Conservation (phyloP, 2,113 vertebrate genomes). For the Cyprinodon variegatus region DNA sequence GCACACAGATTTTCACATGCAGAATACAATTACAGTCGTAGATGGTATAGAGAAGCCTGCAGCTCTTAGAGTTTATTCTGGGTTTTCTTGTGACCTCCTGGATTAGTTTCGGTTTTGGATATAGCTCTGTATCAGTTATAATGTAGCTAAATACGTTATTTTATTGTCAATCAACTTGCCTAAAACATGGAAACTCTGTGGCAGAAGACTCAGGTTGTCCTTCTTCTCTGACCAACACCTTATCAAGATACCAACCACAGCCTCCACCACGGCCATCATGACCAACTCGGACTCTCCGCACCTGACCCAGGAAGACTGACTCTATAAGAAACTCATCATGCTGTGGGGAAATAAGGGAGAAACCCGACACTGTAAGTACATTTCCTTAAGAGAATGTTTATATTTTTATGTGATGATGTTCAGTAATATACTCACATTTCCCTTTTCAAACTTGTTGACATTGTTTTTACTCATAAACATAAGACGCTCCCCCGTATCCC, state of each 20-base stretch:
- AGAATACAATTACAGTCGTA: no score
- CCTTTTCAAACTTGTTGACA: constrained; percentile 93
- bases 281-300: constrained; percentile 88
- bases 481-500: constrained; percentile 91
- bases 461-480: constrained; percentile 93
- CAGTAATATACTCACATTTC: constrained; percentile 85
- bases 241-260: constrained; percentile 95
- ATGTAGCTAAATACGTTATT: background rate
- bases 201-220: constrained; percentile 89
- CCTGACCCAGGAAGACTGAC: constrained; percentile 86
- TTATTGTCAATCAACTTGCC: constrained; percentile 74
- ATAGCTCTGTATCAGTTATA: background rate
- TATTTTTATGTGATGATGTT: background rate
- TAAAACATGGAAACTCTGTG: constrained; percentile 92
- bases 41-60: background rate
- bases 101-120: background rate
- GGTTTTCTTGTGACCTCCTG: background rate
- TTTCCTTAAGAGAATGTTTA: background rate
- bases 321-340: constrained; percentile 95
- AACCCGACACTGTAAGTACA: background rate
- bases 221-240: constrained; percentile 93
- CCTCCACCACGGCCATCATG: constrained; percentile 92
- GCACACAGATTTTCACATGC: no score
- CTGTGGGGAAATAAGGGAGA: constrained; percentile 63
- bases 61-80: background rate